Evolutionary conservation across 2,797 vertebrate genomes (phyloP), one percentile per base, ranked within the genome.

Genomic region (Chrosomus eos): DNA sequence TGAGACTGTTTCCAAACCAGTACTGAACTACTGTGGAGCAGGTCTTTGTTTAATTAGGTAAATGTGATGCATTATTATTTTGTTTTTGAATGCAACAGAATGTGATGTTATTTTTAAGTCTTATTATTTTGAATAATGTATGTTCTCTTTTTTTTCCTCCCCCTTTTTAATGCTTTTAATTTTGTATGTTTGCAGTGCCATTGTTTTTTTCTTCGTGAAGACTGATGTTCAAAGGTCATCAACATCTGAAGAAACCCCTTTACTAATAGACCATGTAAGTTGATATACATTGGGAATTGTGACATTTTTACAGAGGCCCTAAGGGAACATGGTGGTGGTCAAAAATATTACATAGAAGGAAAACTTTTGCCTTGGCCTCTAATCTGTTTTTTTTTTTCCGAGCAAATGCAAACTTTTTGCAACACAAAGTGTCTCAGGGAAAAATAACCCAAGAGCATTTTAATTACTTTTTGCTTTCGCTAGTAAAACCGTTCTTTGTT

Each of bases 141-240:
- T 43, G 8, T 10, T 83, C 1, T 53, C 7, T 68, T 28, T 77
- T 77, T 33, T 40, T n/a, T 48, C 7, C 13, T 14, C 31, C 18
- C 71, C 26, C 2, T 31, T 21, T 40, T 48, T 31, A 18, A 18
- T 28, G 28, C 1, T n/a, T 11, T 21, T 23, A 2, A 23, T 19
- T 23, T 16, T 71, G 5, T 85, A n/a, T 70, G 16, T 51, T 67
- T 83, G 80, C 81, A 91, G 90, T 66, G 90, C 90, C 51, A 85
- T 91, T 26, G 89, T 88, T 72, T 90, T 91, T 83, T 91, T 91
- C 86, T 91, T 91, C 73, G 90, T 91, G 72, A 90, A 90, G 83
- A 90, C 62, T 33, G 89, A 91, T 48, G 84, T 87, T 80, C 90
- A 90, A 58, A 86, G 86, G 21, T 58, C 67, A 5, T 11, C 83